Evolutionary conservation across 2,888 invertebrate species (phyloP).

Genomic region (Dinocampus coccinellae): DNA sequence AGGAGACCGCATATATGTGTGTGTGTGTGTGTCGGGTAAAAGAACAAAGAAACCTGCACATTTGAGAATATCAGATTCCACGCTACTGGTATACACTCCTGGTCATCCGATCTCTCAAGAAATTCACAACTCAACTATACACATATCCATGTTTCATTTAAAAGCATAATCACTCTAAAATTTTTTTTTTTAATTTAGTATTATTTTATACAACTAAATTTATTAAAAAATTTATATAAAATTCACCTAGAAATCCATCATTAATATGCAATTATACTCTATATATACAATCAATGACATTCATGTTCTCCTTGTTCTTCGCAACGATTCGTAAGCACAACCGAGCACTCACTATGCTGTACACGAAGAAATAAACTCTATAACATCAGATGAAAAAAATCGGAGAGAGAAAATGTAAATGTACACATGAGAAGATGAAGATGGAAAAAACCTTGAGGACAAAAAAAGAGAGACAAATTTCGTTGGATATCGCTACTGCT

Average conservation of each 20-base stretch:
- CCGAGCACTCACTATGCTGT: conserved; percentile 55
- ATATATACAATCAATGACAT: conserved; percentile 36
- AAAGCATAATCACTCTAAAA: conserved; percentile 42
- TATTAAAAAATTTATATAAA: too few relatives aligned
- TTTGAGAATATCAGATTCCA: conserved; percentile 62
- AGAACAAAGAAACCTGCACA: conserved; percentile 39
- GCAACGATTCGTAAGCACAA: conserved; percentile 57
- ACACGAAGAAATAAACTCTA: conserved; percentile 52
- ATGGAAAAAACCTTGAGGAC: conserved; percentile 31
- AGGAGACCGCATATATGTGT: background rate
- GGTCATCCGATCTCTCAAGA: conserved; percentile 57
- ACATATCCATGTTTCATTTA: conserved; percentile 37
- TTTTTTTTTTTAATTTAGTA: too few relatives aligned
- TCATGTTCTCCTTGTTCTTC: conserved; percentile 52
- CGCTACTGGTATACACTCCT: conserved; percentile 65
- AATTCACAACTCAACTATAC: conserved; percentile 43
- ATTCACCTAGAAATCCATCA: background rate
- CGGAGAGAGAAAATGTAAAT: background rate
- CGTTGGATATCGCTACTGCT: conserved; percentile 56
- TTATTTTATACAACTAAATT: too few relatives aligned
- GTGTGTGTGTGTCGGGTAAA: background rate
- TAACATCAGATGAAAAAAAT: conserved; percentile 15
- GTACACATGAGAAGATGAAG: conserved; percentile 4
- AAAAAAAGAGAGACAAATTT: conserved; percentile 45
- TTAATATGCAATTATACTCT: background rate